Evolutionary conservation across 92 coral and sea anemone genomes (phyloP).

Genomic region (Pocillopora grandis): DNA sequence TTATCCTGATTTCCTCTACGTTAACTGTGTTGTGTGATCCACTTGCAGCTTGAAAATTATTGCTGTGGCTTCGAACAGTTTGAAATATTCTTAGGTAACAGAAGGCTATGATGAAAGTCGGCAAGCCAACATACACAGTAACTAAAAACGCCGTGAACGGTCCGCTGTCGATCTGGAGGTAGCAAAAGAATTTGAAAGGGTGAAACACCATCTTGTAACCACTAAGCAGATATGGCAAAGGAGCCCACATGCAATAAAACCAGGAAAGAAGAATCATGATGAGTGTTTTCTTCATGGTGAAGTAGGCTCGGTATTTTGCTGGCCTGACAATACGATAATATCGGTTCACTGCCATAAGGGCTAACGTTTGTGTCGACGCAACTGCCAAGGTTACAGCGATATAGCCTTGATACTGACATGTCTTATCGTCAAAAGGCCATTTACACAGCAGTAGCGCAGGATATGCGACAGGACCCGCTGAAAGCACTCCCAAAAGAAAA

Average conservation of each 20-base stretch:
- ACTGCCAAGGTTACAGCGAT: constrained; percentile 37
- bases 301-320: constrained; percentile 36
- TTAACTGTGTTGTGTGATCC: constrained; percentile 1
- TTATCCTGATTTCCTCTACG: no score
- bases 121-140: constrained; percentile 46
- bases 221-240: no score
- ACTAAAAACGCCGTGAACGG: constrained; percentile 32
- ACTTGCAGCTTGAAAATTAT: not conserved
- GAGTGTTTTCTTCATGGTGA: constrained; percentile 34
- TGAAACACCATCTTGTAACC: no score
- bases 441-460: constrained; percentile 26
- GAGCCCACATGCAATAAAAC: constrained; percentile 20
- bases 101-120: constrained; percentile 26
- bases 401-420: constrained; percentile 68
- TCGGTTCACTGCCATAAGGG: constrained; percentile 60
- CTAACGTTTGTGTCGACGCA: constrained; percentile 64
- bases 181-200: no score
- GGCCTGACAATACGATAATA: constrained; percentile 64
- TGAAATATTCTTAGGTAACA: constrained; percentile 63
- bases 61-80: constrained; percentile 59
- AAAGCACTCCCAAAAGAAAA: constrained; percentile 44
- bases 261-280: constrained; percentile 35
- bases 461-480: constrained; percentile 42
- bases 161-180: no score
- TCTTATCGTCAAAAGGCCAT: constrained; percentile 60